Percentiles rank a stretch among this genome's conserved stretches.
Conservation (phyloP, 1,140 invertebrate genomes). For the Anastrepha obliqua region DNA sequence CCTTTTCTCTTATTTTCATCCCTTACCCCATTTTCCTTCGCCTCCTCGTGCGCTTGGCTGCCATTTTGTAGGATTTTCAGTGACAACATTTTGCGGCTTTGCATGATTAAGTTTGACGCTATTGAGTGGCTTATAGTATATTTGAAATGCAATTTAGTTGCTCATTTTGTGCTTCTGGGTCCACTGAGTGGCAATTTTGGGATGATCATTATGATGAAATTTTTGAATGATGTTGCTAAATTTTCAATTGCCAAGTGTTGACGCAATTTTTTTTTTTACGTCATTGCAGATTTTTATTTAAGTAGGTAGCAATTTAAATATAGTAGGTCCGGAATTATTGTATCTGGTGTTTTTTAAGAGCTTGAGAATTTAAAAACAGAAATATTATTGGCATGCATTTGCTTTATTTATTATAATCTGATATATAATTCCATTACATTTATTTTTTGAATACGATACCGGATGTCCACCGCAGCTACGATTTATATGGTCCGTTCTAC, state of each 20-base stretch:
- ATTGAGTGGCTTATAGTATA: background rate
- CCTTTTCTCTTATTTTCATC: too few relatives aligned
- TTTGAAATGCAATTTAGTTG: slow-evolving; percentile 34
- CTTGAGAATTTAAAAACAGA: too few relatives aligned
- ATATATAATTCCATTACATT: too few relatives aligned
- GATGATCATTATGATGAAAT: background rate
- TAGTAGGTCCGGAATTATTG: too few relatives aligned
- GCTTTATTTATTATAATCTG: too few relatives aligned
- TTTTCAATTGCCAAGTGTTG: background rate
- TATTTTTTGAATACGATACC: too few relatives aligned
- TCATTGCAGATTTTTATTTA: background rate
- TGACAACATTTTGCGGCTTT: slow-evolving; percentile 47
- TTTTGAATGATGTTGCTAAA: background rate
- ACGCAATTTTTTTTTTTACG: background rate
- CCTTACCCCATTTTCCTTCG: background rate
- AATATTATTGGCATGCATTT: too few relatives aligned
- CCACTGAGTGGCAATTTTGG: background rate
- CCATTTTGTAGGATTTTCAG: slow-evolving; percentile 3
- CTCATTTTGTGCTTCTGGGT: slow-evolving; percentile 11
- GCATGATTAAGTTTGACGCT: slow-evolving; percentile 28
- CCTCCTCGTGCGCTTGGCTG: background rate
- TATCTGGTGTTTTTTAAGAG: too few relatives aligned
- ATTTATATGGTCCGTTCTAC: too few relatives aligned
- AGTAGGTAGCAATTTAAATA: background rate
- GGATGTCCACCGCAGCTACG: too few relatives aligned